Conservation (phyloP, 1,140 invertebrate species). For the Asbolus verrucosus region DNA sequence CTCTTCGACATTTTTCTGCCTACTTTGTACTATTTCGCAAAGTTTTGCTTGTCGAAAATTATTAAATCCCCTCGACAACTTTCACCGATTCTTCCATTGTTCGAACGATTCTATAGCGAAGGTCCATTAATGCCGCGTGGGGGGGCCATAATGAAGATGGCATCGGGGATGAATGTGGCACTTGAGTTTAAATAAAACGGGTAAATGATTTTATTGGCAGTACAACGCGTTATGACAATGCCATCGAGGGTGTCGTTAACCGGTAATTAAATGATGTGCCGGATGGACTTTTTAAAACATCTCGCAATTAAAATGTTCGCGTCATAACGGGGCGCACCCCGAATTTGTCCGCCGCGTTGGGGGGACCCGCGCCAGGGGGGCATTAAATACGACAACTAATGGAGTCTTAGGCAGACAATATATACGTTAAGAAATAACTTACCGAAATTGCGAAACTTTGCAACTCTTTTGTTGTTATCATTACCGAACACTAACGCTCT, state of each 20-base stretch:
- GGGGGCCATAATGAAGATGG: not conserved
- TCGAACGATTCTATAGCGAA: too few relatives aligned
- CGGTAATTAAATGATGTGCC: slow-evolving; percentile 60
- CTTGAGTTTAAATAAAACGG: slow-evolving; percentile 1
- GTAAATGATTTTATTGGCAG: slow-evolving; percentile 55
- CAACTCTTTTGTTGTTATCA: too few relatives aligned
- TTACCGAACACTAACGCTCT: too few relatives aligned
- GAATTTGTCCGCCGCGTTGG: slow-evolving; percentile 4
- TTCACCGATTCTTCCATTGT: slow-evolving; percentile 4
- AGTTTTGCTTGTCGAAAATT: too few relatives aligned
- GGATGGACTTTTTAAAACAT: slow-evolving; percentile 50
- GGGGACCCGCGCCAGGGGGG: slow-evolving; percentile 14
- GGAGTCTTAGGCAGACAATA: slow-evolving; percentile 29
- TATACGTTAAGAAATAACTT: not conserved
- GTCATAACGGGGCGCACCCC: slow-evolving; percentile 18
- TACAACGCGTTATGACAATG: slow-evolving; percentile 56
- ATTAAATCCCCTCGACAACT: not conserved
- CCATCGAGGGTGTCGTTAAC: slow-evolving; percentile 56
- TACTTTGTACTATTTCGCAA: slow-evolving; percentile 4
- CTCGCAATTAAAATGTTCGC: slow-evolving; percentile 49
- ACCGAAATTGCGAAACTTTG: too few relatives aligned
- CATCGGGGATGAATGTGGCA: slow-evolving; percentile 4
- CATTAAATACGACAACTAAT: slow-evolving; percentile 29
- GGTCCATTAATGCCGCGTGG: not conserved
- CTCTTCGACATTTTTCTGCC: not conserved